phyloP scores from a whole-genome alignment of 2,888 invertebrate species.

The Catocala fraxini region DNA sequence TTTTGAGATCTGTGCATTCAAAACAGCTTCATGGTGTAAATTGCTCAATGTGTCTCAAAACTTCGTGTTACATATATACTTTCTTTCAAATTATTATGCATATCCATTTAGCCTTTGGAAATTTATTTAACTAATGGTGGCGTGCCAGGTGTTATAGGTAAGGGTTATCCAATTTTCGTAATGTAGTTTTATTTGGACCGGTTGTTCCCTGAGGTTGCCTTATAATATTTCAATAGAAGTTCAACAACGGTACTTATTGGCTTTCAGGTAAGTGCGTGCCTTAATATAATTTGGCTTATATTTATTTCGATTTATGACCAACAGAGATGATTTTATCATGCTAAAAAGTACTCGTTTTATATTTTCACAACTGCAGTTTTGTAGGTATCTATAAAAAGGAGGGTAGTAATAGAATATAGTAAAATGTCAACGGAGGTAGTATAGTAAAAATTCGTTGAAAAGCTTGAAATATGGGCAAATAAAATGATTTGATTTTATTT shows the following conservation, averaged over 20 bases:
- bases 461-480: constrained; percentile 13
- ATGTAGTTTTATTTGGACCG: no score
- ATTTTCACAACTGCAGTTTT: constrained; percentile 4
- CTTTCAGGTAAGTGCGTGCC: constrained; percentile 1
- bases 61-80: no score
- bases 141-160: no score
- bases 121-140: no score
- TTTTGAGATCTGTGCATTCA: constrained; percentile 7
- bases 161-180: no score
- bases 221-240: no score
- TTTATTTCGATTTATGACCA: neutral
- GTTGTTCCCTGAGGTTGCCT: no score
- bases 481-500: neutral
- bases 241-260: neutral
- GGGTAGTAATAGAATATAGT: constrained; percentile 12
- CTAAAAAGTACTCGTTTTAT: constrained; percentile 11
- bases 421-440: constrained; percentile 40
- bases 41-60: no score
- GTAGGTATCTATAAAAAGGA: neutral
- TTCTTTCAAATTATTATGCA: no score
- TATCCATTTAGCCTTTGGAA: no score
- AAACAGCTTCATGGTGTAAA: neutral
- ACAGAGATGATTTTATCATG: neutral
- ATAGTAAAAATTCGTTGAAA: constrained; percentile 45
- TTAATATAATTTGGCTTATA: constrained; percentile 5